Evolutionary conservation across 2,888 invertebrate genomes (phyloP).

Genomic region (Coelinius sp.): DNA sequence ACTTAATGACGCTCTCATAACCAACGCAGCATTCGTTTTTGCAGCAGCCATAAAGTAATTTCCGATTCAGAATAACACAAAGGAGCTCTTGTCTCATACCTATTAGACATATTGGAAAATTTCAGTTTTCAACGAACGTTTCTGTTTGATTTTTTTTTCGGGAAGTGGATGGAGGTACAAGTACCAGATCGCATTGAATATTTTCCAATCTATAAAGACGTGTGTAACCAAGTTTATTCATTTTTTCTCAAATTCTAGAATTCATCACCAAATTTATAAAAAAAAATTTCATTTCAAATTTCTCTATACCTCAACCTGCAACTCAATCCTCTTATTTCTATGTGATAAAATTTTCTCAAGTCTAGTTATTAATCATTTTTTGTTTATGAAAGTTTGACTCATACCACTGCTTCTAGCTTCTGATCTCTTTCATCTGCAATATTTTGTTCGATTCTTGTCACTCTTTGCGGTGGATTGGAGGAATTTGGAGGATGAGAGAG

Average conservation of each 20-base stretch:
- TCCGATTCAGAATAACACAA: conserved; percentile 12
- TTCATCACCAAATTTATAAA: background rate
- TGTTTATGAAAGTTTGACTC: background rate
- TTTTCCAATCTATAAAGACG: background rate
- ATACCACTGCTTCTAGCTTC: background rate
- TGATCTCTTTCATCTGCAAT: conserved; percentile 2
- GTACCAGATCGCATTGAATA: background rate
- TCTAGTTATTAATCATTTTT: background rate
- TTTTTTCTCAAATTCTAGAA: background rate
- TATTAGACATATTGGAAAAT: background rate
- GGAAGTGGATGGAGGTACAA: background rate
- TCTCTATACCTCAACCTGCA: too few species aligned
- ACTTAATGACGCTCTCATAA: too few species aligned
- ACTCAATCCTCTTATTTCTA: background rate
- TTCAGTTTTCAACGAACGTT: background rate
- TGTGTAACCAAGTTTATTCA: background rate
- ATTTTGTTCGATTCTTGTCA: conserved; percentile 16
- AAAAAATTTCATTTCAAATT: too few species aligned
- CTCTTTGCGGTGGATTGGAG: background rate
- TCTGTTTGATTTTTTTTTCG: conserved; percentile 2
- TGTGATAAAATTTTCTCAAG: background rate
- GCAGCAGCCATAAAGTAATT: background rate
- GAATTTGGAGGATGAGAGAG: background rate
- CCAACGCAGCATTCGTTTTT: background rate
- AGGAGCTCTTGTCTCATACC: background rate